Percentiles rank a stretch among this genome's conserved stretches.
These are phyloP conservation scores for Tipula helvola DNA, from an alignment of 2,888 invertebrate species.

Conservation along the genomic window DNA sequence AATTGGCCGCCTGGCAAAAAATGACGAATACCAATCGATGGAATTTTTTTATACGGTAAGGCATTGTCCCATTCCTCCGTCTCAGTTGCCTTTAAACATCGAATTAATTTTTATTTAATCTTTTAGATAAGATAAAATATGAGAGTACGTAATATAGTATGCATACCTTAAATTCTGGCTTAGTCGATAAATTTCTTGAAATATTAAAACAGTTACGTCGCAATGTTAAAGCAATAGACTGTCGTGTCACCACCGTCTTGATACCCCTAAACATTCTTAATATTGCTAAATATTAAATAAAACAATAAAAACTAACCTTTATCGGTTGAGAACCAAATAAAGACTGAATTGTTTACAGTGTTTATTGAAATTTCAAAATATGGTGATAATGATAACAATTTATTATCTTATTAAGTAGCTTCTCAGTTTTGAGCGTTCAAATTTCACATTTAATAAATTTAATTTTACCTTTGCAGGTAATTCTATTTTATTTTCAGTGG, in stretches of 20 bases:
- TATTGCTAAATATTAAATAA: too few species aligned
- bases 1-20: slow-evolving; percentile 25
- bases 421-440: too few species aligned
- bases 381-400: too few species aligned
- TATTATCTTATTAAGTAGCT: too few species aligned
- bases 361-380: too few species aligned
- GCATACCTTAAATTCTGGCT: background rate
- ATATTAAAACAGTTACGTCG: too few species aligned
- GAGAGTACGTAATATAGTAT: too few species aligned
- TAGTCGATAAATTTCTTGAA: background rate
- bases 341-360: background rate
- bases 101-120: background rate
- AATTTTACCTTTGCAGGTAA: too few species aligned
- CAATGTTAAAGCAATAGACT: background rate
- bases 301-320: background rate
- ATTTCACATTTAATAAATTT: too few species aligned
- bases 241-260: background rate
- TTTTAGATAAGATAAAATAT: background rate
- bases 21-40: slow-evolving; percentile 18
- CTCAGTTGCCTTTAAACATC: slow-evolving; percentile 11
- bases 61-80: slow-evolving; percentile 25
- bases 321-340: background rate
- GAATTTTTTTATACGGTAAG: slow-evolving; percentile 23
- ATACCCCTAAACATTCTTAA: background rate
- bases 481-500: too few species aligned